Conservation (phyloP, 2,113 vertebrate species). For the Micromys minutus region DNA sequence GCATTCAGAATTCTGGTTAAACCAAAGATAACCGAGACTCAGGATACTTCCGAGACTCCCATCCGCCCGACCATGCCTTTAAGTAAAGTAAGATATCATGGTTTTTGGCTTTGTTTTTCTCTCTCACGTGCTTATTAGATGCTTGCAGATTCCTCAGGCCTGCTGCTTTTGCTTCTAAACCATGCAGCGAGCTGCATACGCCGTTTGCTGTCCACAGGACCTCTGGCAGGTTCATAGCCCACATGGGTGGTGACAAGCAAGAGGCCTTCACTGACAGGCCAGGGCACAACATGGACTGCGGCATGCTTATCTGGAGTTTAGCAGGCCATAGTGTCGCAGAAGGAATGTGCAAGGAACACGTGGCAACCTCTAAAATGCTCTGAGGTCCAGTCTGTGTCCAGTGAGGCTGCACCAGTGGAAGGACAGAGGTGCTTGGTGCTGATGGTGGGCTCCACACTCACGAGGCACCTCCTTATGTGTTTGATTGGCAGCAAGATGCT, state of each 20-base stretch:
- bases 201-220: not conserved
- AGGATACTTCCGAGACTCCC: slow-evolving; percentile 35
- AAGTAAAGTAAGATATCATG: slow-evolving; percentile 36
- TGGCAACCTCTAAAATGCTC: not conserved
- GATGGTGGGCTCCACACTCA: too few species aligned
- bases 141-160: slow-evolving; percentile 9
- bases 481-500: slow-evolving; percentile 97
- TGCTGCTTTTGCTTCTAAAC: slow-evolving; percentile 58
- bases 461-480: too few species aligned
- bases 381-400: not conserved
- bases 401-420: too few species aligned
- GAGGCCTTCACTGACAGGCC: not conserved
- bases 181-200: slow-evolving; percentile 68
- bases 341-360: not conserved
- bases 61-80: not conserved
- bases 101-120: not conserved
- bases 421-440: too few species aligned
- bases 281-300: not conserved
- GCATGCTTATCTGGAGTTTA: not conserved
- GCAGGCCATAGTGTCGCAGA: not conserved
- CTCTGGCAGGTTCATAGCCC: slow-evolving; percentile 23
- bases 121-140: slow-evolving; percentile 68
- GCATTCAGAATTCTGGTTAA: slow-evolving; percentile 46
- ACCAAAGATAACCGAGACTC: slow-evolving; percentile 19
- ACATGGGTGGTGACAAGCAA: too few species aligned